These are phyloP conservation scores for Pongo abelii DNA, from an alignment of 2,113 vertebrate genomes.

Conservation along the genomic window DNA sequence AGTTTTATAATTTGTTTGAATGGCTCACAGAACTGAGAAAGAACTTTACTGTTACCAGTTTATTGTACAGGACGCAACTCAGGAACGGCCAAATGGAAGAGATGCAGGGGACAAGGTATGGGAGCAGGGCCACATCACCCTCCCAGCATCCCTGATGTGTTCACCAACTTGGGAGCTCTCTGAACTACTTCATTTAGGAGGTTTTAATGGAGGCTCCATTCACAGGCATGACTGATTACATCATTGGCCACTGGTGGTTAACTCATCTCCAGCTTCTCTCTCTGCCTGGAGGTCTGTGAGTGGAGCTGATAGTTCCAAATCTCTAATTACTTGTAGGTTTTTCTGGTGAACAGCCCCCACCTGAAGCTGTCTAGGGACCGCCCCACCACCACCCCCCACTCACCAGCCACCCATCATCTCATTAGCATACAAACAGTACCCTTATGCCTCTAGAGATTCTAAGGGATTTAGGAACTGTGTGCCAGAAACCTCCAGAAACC, in stretches of 20 bases:
- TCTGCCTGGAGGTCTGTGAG: background rate
- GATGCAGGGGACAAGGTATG: background rate
- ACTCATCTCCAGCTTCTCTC: background rate
- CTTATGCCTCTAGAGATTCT: too few relatives aligned
- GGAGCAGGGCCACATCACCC: background rate
- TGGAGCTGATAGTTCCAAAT: background rate
- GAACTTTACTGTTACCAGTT: background rate
- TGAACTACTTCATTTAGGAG: background rate
- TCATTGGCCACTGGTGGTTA: background rate
- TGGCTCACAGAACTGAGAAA: background rate
- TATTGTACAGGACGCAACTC: too few relatives aligned
- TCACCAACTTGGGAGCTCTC: background rate
- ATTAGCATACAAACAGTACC: too few relatives aligned
- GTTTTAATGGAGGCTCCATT: background rate
- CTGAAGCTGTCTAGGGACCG: too few relatives aligned
- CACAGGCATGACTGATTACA: background rate
- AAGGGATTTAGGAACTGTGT: too few relatives aligned
- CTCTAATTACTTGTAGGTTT: too few relatives aligned
- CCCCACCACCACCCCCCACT: too few relatives aligned
- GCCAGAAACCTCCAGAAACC: too few relatives aligned
- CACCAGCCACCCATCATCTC: too few relatives aligned
- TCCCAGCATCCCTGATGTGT: background rate
- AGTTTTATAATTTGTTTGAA: background rate
- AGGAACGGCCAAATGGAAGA: too few relatives aligned
- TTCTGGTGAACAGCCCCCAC: too few relatives aligned